Base-by-base conservation (phyloP, 2,888 invertebrate genomes). In the Deilephila elpenor region DNA sequence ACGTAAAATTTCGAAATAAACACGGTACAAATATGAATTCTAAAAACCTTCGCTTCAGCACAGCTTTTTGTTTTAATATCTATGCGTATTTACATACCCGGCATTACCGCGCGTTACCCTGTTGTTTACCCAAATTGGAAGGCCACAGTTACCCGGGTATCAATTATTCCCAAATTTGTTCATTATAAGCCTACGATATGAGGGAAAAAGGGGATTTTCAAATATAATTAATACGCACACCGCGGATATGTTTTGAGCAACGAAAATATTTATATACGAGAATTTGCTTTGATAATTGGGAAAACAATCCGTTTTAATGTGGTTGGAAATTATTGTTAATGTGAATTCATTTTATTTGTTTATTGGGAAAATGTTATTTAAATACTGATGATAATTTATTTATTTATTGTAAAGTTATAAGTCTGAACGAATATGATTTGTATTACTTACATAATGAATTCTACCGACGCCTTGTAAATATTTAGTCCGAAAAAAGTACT, bases 141-240 rank as follows among this genome's bases (percentile, higher is more conserved):
- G 51, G 25, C 20, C 5, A 25, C 51, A n/a, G 51, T 14, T 17
- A 44, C 25, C 2, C 25, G 51, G 67, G 44, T 67, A 67, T 67
- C 25, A 67, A 67, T 67, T 67, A 67, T 25, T 25, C 17, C 17
- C 67, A 51, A 51, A 44, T 67, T 67, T 51, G 62, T 67, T 67
- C 44, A 67, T 67, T 67, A 51, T 67, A 67, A 67, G 44, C 67
- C 51, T 44, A 25, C 25, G 51, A 25, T 67, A 67, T 17, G 51
- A 17, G 14, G 20, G 20, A 51, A 67, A 67, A 67, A 62, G 17
- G 61, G 44, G 19, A 67, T 67, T 67, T 67, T 25, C 67, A 67
- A 67, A 67, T 14, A 67, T 51, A 67, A 67, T 67, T 44, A 67
- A 5, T 44, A 67, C 67, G 67, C 1, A 37, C 20, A 44, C 20